phyloP scores from a whole-genome alignment of 2,113 vertebrate species.

The Bubalus kerabau region DNA sequence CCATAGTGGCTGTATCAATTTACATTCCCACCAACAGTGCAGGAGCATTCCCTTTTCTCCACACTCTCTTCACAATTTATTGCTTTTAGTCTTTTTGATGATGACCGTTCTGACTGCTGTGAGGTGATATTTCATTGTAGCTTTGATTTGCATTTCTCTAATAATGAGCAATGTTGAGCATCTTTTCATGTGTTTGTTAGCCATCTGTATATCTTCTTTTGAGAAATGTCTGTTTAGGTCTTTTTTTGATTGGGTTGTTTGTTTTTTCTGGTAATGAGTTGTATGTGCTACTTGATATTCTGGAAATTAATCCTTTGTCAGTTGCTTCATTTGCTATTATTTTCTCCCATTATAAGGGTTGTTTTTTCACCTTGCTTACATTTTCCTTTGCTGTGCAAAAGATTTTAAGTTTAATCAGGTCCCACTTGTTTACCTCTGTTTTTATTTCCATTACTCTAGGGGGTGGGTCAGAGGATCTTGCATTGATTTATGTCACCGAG shows the following conservation, averaged over 20 bases:
- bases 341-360: not conserved
- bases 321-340: not conserved
- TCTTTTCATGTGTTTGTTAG: not conserved
- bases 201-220: not conserved
- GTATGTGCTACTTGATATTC: not conserved
- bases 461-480: not conserved
- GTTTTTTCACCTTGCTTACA: not conserved
- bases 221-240: not conserved
- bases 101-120: not conserved
- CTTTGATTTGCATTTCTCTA: not conserved
- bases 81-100: not conserved
- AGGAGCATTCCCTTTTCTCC: not conserved
- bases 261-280: not conserved
- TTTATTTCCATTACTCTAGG: not conserved
- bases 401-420: not conserved
- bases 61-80: not conserved
- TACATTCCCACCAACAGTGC: not conserved
- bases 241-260: not conserved
- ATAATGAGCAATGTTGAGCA: not conserved
- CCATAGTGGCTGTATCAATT: not conserved
- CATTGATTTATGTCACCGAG: not conserved
- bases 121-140: not conserved
- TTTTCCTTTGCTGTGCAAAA: not conserved
- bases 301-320: not conserved
- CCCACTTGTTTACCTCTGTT: not conserved